Percentiles rank a stretch among this genome's conserved stretches.
These are phyloP conservation scores for Tineola bisselliella DNA, from an alignment of 2,888 invertebrate species.

Conservation along the genomic window DNA sequence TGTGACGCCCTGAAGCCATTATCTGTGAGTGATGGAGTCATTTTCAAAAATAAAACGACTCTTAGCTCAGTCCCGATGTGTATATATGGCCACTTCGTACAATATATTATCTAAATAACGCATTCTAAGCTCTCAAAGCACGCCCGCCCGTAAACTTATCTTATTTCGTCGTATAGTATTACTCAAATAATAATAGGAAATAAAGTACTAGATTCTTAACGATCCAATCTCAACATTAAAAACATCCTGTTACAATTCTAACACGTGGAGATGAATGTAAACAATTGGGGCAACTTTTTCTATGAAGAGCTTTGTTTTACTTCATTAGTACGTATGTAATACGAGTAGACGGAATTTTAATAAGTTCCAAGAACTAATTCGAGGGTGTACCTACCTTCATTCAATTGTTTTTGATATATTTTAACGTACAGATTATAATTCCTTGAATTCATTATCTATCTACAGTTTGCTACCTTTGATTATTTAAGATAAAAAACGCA, in stretches of 20 bases:
- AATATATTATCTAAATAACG: slow-evolving; percentile 59
- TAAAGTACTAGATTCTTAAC: slow-evolving; percentile 49
- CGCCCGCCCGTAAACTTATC: slow-evolving; percentile 40
- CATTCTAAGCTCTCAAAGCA: slow-evolving; percentile 32
- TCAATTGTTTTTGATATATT: too few species aligned
- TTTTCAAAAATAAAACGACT: slow-evolving; percentile 62
- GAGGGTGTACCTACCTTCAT: too few species aligned
- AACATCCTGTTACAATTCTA: slow-evolving; percentile 58
- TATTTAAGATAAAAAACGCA: neutral
- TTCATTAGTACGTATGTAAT: neutral
- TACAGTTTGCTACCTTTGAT: neutral
- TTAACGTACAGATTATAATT: neutral
- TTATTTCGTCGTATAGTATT: slow-evolving; percentile 37
- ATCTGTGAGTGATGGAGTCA: slow-evolving; percentile 61
- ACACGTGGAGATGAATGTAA: slow-evolving; percentile 52
- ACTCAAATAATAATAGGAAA: slow-evolving; percentile 57
- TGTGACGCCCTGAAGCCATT: slow-evolving; percentile 44
- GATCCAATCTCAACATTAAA: slow-evolving; percentile 38
- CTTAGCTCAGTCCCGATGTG: slow-evolving; percentile 36
- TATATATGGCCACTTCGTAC: slow-evolving; percentile 51
- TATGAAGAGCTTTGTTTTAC: slow-evolving; percentile 4
- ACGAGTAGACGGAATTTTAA: neutral
- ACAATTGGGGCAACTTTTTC: slow-evolving; percentile 23
- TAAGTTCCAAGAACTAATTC: neutral
- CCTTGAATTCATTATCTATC: neutral